Conservation (phyloP, 2,888 invertebrate species). For the Priocnemis perturbator region DNA sequence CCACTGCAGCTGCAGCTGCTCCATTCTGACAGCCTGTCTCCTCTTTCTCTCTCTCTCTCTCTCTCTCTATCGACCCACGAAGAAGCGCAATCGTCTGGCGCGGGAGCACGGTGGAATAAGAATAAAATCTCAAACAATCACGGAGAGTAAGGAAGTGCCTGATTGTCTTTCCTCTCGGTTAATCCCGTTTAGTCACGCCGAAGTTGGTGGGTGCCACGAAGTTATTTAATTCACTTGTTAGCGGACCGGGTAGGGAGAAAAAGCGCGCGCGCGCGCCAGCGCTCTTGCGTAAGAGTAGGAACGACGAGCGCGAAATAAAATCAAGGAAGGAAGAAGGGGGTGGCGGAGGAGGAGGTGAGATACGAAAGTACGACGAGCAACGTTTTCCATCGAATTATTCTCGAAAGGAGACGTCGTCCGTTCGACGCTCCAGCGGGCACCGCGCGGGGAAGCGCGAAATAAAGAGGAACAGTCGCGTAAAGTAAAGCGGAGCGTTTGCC, state of each 20-base stretch:
- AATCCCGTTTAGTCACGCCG: conserved; percentile 23
- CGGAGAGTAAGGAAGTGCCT: conserved; percentile 9
- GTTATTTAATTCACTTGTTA: conserved; percentile 3
- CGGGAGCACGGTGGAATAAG: no score
- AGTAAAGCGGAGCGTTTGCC: conserved; percentile 2
- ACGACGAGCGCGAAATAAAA: background rate
- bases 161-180: conserved; percentile 39
- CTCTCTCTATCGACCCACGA: background rate
- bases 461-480: background rate
- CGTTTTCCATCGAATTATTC: conserved; percentile 24
- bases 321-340: background rate
- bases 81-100: conserved; percentile 10
- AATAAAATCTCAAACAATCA: no score
- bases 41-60: no score
- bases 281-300: no score
- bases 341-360: background rate
- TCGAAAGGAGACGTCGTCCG: no score
- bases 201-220: background rate
- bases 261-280: no score
- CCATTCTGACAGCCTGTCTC: conserved; percentile 18
- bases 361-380: conserved; percentile 7
- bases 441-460: background rate
- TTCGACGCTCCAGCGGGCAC: background rate
- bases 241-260: background rate
- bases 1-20: conserved; percentile 26